phyloP scores from a whole-genome alignment of 2,797 vertebrate genomes.

The Loris lydekkerianus region DNA sequence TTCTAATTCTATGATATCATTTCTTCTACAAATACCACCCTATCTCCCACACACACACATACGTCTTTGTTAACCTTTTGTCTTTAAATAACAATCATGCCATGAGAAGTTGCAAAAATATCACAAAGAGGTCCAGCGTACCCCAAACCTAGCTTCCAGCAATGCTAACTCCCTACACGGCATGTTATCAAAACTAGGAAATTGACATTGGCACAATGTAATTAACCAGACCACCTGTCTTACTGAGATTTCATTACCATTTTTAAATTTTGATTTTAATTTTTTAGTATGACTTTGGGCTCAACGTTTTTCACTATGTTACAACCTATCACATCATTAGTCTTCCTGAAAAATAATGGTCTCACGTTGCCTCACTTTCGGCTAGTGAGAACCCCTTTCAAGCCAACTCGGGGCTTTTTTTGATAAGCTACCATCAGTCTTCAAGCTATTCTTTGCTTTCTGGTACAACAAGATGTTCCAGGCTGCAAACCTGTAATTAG shows the following conservation, averaged over 20 bases:
- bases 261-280: not conserved
- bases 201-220: not conserved
- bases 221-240: not conserved
- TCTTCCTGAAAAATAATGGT: not conserved
- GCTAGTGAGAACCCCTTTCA: not conserved
- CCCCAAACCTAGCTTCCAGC: not conserved
- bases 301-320: not conserved
- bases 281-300: not conserved
- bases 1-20: not conserved
- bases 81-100: not conserved
- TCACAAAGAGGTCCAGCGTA: not conserved
- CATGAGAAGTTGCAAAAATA: not conserved
- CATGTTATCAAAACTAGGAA: not conserved
- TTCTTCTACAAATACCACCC: not conserved
- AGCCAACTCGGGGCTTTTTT: not conserved
- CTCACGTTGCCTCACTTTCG: not conserved
- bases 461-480: not conserved
- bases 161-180: not conserved
- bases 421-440: not conserved
- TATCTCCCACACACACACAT: not conserved
- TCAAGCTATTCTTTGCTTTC: constrained; percentile 26
- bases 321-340: not conserved
- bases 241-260: not conserved
- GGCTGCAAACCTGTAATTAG: not conserved
- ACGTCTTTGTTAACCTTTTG: not conserved